Base-by-base conservation (phyloP, 1,140 invertebrate species). In the Probaryconus sp. region DNA sequence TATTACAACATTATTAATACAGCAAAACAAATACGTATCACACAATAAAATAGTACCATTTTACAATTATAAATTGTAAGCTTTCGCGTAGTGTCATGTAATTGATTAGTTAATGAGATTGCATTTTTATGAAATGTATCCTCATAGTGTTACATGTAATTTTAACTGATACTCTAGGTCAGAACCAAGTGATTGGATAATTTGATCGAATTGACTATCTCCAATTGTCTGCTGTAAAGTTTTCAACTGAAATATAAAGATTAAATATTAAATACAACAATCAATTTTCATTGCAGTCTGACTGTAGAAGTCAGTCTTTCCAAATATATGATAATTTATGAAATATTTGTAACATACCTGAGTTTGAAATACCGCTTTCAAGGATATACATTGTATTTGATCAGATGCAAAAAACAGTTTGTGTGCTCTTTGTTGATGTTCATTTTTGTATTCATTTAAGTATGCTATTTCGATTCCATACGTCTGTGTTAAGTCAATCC, bases 301-400 rank as follows among this genome's bases (percentile, higher is more conserved):
- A n/a, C n/a, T n/a, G n/a, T n/a, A n/a, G n/a, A n/a, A n/a, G n/a
- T n/a, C n/a, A n/a, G n/a, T n/a, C n/a, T n/a, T n/a, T n/a, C n/a
- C n/a, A n/a, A 9, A 11, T 11, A 43, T 11, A 2, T 43, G 0
- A 37, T 37, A 55, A 14, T 68, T 72, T 26, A 6, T 10, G 5
- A 5, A 14, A 13, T 37, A 13, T n/a, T 13, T 18, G 21, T 10
- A 20, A 75, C 80, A 83, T 80, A 92, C 90, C 83, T 94, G 93
- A 75, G 88, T 90, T 80, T 92, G 89, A 14, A 94, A 83, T 78
- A 91, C 92, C 71, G 92, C 90, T 81, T 90, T 91, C 16, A 95
- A 85, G 10, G 91, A 91, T 43, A 94, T 89, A 43, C 88, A 92
- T 75, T 94, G 91, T 1, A 95, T 91, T 28, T 92, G 92, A 88